These are phyloP conservation scores for Yponomeuta evonymella DNA, from an alignment of 2,888 invertebrate species.

Conservation along the genomic window DNA sequence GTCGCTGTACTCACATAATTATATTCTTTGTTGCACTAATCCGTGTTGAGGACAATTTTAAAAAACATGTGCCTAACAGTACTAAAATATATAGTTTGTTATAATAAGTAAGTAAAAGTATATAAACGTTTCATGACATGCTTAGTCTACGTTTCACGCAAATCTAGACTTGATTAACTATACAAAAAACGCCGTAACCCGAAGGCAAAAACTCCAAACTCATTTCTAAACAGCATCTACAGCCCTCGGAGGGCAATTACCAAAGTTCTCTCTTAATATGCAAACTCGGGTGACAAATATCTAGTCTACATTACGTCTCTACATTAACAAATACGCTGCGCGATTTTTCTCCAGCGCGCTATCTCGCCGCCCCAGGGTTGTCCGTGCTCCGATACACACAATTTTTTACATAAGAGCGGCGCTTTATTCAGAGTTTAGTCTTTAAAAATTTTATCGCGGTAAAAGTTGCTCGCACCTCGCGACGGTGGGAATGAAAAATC, in stretches of 20 bases:
- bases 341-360: conserved; percentile 58
- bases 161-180: background rate
- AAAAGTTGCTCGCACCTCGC: conserved; percentile 61
- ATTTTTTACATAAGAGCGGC: conserved; percentile 58
- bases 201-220: background rate
- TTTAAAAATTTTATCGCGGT: conserved; percentile 19
- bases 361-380: conserved; percentile 63
- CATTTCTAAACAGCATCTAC: background rate
- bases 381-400: conserved; percentile 63
- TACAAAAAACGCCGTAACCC: background rate
- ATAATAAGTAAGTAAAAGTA: no score
- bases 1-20: no score
- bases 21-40: no score
- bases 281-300: conserved; percentile 56
- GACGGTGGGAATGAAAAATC: conserved; percentile 61
- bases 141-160: background rate
- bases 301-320: conserved; percentile 45
- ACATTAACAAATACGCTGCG: conserved; percentile 62
- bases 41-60: no score
- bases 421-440: conserved; percentile 47
- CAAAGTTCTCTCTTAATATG: conserved; percentile 41
- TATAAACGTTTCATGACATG: background rate
- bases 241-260: conserved; percentile 62
- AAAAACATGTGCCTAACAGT: no score
- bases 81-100: no score